Base-by-base conservation (phyloP, 2,797 vertebrate genomes). In the Anolis apletophallus region DNA sequence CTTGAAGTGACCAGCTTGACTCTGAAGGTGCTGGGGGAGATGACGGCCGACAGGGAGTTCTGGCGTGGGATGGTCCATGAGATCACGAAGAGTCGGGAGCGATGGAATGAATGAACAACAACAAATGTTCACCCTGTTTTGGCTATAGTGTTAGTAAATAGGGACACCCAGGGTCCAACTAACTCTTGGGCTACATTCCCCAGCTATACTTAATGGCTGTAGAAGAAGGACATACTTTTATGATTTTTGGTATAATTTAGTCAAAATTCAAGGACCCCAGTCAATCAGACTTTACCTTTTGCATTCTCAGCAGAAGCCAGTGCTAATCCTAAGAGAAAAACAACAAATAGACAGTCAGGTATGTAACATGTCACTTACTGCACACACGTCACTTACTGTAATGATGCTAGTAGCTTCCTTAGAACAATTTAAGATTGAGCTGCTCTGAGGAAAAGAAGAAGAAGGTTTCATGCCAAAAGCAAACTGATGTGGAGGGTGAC, bases 231-330 rank as follows among this genome's bases (percentile, higher is more conserved):
- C 11, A 74, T 3, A 14, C 11, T 57, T 23, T 32, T 46, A n/a
- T 86, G 55, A 19, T 75, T 32, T 54, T 34, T 50, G 73, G 52
- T 69, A 19, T 9, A 4, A 1, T 0, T 3, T 1, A 40, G 0
- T 36, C 50, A 0, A 21, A 0, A 54, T 29, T 72, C 76, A n/a
- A 5, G 36, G 1, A 10, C 17, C 36, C 46, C 1, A 32, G 10
- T 4, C 21, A 72, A 64, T 6, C 46, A 2, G 17, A 73, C 17
- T 59, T 75, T 72, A 91, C 91, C 83, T 7, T 54, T 85, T 6
- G 7, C n/a, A 4, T 0, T 5, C 0, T n/a, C 23, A 32, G 1
- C 29, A 57, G 12, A 10, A 0, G 50, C 14, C 14, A 3, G 11
- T 7, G 23, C 40, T 0, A 59, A 52, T 36, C 86, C 91, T 92